Evolutionary conservation across 2,113 vertebrate genomes (phyloP), one percentile per base, ranked within the genome.

Genomic region (Serilophus lunatus): DNA sequence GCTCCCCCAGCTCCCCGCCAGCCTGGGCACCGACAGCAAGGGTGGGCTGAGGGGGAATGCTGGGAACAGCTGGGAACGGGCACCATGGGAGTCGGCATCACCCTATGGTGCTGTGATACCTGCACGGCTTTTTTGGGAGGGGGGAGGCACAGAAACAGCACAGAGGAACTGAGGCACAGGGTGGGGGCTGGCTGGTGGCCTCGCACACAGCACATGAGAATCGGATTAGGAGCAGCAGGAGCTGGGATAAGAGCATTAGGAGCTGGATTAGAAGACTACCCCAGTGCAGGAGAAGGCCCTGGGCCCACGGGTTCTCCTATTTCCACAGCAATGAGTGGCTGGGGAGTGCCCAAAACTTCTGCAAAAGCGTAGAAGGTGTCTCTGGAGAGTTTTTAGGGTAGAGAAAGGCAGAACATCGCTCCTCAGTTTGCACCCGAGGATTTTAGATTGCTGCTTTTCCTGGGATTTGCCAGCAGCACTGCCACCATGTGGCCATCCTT

Each of bases 171-270:
- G 92, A 94, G 92, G 87, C 83, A 83, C 7, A 18, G 70, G 11
- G 44, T 38, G 57, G 86, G 79, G 83, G 83, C 28, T 13, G 76
- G 42, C 63, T 71, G 49, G 35, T 8, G 3, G 70, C 64, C 64
- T 84, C 16, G 7, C 60, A 38, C 26, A 6, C 83, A 47, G 77
- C 7, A 2, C 59, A 0, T 13, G 6, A 86, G 86, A 92, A 95
- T 88, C 89, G 14, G 95, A 88, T 96, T 95, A 96, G 83, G 76
- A 92, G 38, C 70, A 63, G 94, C 78, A 90, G 94, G 86, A 88
- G 86, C 85, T 8, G 14, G 91, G 86, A 75, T 96, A 95, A 96
- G 74, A 94, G 94, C 83, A 90, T 95, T 94, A 96, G 92, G 81
- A 86, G 47, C 2, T 0, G 74, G 74, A 84, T 94, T 96, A 95